Conservation (phyloP, 2,113 vertebrate genomes). For the Sinocyclocheilus anophthalmus region DNA sequence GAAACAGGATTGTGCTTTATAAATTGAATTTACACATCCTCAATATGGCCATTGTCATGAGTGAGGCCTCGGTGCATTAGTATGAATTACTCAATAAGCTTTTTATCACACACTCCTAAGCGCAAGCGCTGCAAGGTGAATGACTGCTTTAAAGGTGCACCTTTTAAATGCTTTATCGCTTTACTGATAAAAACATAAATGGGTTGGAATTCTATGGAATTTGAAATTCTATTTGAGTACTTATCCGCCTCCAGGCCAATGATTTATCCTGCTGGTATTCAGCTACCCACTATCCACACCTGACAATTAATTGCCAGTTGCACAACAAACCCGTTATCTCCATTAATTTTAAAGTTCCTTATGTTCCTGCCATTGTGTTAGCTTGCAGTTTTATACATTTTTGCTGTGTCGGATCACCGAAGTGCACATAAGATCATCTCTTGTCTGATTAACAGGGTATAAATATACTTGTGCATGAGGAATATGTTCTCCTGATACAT, state of each 20-base stretch:
- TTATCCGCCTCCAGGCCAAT: constrained; percentile 29
- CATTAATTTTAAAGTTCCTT: background rate
- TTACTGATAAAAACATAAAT: constrained; percentile 24
- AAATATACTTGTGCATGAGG: constrained; percentile 10
- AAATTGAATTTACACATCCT: constrained; percentile 42
- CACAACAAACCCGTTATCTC: constrained; percentile 47
- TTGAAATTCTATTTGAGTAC: constrained; percentile 29
- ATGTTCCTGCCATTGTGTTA: background rate
- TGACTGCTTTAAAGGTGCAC: constrained; percentile 13
- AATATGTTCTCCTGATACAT: background rate
- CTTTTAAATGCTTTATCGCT: constrained; percentile 30
- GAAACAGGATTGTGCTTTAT: constrained; percentile 28
- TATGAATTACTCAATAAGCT: constrained; percentile 47
- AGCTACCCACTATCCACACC: background rate
- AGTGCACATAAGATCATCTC: background rate
- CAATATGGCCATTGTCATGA: constrained; percentile 38
- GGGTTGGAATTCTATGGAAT: constrained; percentile 11
- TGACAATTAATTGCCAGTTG: constrained; percentile 52
- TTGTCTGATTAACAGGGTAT: background rate
- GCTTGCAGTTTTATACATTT: background rate
- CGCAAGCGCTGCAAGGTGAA: constrained; percentile 32
- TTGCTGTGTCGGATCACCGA: constrained; percentile 22
- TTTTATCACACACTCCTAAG: constrained; percentile 37
- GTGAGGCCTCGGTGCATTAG: constrained; percentile 20
- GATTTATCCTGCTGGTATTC: constrained; percentile 29